These are phyloP conservation scores for Aldabrachelys gigantea DNA, from an alignment of 2,113 vertebrate species.

Conservation along the genomic window DNA sequence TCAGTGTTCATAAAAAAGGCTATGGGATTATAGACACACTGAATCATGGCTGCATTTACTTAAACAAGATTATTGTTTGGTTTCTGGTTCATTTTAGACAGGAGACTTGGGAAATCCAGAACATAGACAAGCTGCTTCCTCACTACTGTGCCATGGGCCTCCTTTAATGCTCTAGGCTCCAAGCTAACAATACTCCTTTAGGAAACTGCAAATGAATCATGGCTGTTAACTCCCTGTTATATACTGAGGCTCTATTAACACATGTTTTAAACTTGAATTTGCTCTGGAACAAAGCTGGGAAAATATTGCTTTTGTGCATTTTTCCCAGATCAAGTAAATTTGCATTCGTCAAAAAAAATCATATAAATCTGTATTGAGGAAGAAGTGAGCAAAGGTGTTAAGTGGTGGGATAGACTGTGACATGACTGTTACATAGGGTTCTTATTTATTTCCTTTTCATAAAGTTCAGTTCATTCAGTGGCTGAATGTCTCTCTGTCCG, in stretches of 20 bases:
- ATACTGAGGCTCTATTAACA: not conserved
- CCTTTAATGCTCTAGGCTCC: not conserved
- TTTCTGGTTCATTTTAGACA: constrained; percentile 25
- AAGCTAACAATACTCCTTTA: constrained; percentile 4
- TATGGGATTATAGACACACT: constrained; percentile 9
- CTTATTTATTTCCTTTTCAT: not conserved
- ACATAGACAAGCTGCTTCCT: constrained; percentile 20
- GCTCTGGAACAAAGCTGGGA: not conserved
- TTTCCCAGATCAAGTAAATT: not conserved
- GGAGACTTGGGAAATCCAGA: constrained; percentile 19
- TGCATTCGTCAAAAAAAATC: not conserved
- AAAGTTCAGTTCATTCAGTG: not conserved
- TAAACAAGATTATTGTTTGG: constrained; percentile 44
- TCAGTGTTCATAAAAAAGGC: constrained; percentile 1
- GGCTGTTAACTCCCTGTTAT: not conserved
- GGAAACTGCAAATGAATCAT: constrained; percentile 19
- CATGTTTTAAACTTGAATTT: not conserved
- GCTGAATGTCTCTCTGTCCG: not conserved
- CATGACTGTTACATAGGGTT: rapidly evolving
- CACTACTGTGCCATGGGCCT: not conserved
- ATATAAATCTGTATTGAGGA: not conserved
- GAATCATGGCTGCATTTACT: constrained; percentile 31
- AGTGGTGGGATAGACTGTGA: not conserved
- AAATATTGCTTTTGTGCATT: not conserved
- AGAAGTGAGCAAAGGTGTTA: not conserved